phyloP scores from a whole-genome alignment of 2,113 vertebrate species.

The Prochilodus magdalenae region DNA sequence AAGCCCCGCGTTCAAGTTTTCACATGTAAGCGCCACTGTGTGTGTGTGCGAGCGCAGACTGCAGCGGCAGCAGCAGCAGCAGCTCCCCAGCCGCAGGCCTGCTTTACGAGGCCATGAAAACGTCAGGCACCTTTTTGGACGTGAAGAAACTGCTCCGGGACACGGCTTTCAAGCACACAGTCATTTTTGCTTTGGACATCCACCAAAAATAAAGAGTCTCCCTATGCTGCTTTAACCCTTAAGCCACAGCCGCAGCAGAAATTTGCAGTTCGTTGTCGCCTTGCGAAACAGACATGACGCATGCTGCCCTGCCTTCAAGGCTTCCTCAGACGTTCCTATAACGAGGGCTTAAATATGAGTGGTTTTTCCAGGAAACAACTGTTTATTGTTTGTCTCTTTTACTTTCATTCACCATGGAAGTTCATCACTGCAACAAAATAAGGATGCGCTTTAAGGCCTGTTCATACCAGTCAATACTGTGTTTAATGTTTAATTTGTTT shows the following conservation, averaged over 20 bases:
- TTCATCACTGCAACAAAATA: too few relatives aligned
- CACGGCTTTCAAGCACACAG: not conserved
- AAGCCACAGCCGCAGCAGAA: not conserved
- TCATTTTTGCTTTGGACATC: slow-evolving; percentile 3
- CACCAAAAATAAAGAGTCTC: not conserved
- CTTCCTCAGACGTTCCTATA: too few relatives aligned
- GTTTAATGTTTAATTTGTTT: too few relatives aligned
- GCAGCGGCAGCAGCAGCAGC: not conserved
- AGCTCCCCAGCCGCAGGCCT: slow-evolving; percentile 6
- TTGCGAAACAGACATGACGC: too few relatives aligned
- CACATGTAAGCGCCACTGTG: slow-evolving; percentile 40
- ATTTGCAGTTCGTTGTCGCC: not conserved
- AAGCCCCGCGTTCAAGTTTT: slow-evolving; percentile 46
- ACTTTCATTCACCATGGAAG: too few relatives aligned
- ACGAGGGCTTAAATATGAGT: too few relatives aligned
- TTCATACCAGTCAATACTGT: too few relatives aligned
- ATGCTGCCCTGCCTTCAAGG: too few relatives aligned
- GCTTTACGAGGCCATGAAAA: slow-evolving; percentile 27
- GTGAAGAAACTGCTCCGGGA: slow-evolving; percentile 9
- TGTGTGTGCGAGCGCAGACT: not conserved
- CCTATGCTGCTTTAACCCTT: not conserved
- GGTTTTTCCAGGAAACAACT: too few relatives aligned
- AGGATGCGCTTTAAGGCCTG: too few relatives aligned
- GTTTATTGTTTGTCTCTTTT: too few relatives aligned
- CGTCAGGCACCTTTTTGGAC: slow-evolving; percentile 37